A percentile compares a stretch with the other conserved stretches of the same genome.
Conservation (phyloP, 2,888 invertebrate species). For the Chrysolina haemoptera region DNA sequence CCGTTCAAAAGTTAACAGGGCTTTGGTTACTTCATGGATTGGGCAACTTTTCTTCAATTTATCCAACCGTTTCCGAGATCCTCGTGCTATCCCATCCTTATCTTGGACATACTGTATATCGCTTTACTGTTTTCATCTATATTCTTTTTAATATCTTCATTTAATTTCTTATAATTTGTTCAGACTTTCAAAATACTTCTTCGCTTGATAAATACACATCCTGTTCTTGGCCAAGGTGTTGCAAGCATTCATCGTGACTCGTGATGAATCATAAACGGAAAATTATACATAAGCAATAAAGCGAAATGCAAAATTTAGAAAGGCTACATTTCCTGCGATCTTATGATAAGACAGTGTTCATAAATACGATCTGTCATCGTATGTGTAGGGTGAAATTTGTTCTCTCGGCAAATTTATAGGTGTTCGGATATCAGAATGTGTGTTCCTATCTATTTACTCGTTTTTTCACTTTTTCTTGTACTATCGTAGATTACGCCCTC, state of each 20-base stretch:
- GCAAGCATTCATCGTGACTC: conserved; percentile 17
- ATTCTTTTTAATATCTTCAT: neutral
- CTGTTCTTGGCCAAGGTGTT: conserved; percentile 23
- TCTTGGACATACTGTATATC: too few species aligned
- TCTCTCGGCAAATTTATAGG: conserved; percentile 46
- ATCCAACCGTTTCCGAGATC: too few species aligned
- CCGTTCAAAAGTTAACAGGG: too few species aligned
- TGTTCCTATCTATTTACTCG: conserved; percentile 50
- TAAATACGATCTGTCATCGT: conserved; percentile 47
- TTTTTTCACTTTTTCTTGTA: conserved; percentile 46
- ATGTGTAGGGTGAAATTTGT: conserved; percentile 46
- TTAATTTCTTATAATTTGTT: neutral
- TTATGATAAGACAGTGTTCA: conserved; percentile 42
- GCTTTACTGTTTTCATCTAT: too few species aligned
- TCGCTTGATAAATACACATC: conserved; percentile 18
- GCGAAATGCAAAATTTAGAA: conserved; percentile 35
- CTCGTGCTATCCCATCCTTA: too few species aligned
- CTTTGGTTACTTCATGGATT: too few species aligned
- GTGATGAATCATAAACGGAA: conserved; percentile 28
- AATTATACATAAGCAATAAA: conserved; percentile 30
- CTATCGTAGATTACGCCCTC: conserved; percentile 50
- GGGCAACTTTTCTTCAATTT: too few species aligned
- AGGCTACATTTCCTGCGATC: conserved; percentile 37
- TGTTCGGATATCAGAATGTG: conserved; percentile 48
- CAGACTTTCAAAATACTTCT: neutral